Evolutionary conservation across 2,113 vertebrate genomes (phyloP).

Genomic region (Atherinomorus stipes): DNA sequence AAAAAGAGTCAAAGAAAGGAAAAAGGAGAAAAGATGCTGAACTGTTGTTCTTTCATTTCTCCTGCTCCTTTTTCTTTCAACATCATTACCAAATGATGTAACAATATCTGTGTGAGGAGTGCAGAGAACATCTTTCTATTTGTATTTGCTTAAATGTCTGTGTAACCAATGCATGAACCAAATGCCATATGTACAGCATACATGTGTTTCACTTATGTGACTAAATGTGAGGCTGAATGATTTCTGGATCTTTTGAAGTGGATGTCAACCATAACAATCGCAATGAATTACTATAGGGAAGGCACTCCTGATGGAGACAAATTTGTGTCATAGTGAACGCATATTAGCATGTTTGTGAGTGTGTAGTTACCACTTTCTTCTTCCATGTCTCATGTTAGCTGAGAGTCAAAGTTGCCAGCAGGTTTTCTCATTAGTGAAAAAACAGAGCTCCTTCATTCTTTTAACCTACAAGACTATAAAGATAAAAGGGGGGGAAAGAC

Average conservation of each 20-base stretch:
- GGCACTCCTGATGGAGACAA: neutral
- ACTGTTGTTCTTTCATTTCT: constrained; percentile 28
- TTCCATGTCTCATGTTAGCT: constrained; percentile 48
- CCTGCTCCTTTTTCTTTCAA: constrained; percentile 6
- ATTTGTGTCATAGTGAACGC: neutral
- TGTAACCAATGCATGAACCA: constrained; percentile 18
- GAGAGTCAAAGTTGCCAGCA: constrained; percentile 53
- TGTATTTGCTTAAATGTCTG: constrained; percentile 25
- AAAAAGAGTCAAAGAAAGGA: constrained; percentile 14
- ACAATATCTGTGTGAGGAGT: constrained; percentile 17
- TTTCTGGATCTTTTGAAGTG: constrained; percentile 19
- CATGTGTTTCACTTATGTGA: constrained; percentile 50
- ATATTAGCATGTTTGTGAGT: constrained; percentile 12
- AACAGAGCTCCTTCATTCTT: constrained; percentile 51
- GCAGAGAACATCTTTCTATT: constrained; percentile 22
- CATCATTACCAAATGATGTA: constrained; percentile 26
- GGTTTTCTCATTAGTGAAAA: constrained; percentile 66
- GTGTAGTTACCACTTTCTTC: constrained; percentile 12
- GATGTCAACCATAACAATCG: constrained; percentile 6
- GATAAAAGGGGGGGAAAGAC: constrained; percentile 46
- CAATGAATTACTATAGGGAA: constrained; percentile 20
- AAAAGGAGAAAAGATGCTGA: constrained; percentile 2
- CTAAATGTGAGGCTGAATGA: constrained; percentile 37
- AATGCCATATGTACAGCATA: constrained; percentile 22
- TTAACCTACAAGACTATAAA: constrained; percentile 58